Percentiles rank a stretch among this genome's conserved stretches.
These are phyloP conservation scores for Muricea muricata DNA, from an alignment of 92 coral and sea anemone genomes.

Conservation along the genomic window DNA sequence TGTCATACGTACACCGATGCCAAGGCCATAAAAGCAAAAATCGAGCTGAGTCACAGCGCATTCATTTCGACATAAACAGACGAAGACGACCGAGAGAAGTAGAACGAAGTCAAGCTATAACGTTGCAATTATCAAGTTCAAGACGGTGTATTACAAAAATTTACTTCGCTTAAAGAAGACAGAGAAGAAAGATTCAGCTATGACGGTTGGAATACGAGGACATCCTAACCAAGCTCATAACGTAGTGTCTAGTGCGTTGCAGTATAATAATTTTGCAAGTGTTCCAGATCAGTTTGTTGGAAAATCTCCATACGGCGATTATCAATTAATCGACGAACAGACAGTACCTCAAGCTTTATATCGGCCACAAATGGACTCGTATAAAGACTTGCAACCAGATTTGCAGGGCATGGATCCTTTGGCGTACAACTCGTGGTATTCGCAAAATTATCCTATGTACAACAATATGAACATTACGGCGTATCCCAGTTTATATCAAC, in stretches of 20 bases:
- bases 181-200: conserved; percentile 5
- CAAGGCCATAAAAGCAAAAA: conserved; percentile 22
- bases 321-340: conserved; percentile 18
- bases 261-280: not conserved
- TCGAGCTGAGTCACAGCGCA: conserved; percentile 78
- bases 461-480: conserved; percentile 7
- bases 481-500: not conserved
- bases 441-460: not conserved
- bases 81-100: not conserved
- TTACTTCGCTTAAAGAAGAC: conserved; percentile 37
- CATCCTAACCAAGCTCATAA: conserved; percentile 14
- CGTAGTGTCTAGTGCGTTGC: conserved; percentile 23
- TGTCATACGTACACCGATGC: too few relatives aligned
- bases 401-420: not conserved
- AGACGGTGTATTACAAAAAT: conserved; percentile 37
- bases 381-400: not conserved
- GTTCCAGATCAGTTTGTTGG: not conserved
- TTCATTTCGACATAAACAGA: not conserved
- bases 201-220: conserved; percentile 30
- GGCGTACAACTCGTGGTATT: not conserved
- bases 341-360: conserved; percentile 32
- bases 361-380: not conserved
- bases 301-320: not conserved
- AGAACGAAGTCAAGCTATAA: not conserved
- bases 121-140: conserved; percentile 3